Percentiles rank a stretch among this genome's conserved stretches.
Conservation (phyloP, 2,888 invertebrate species). For the Sacculina carcini region DNA sequence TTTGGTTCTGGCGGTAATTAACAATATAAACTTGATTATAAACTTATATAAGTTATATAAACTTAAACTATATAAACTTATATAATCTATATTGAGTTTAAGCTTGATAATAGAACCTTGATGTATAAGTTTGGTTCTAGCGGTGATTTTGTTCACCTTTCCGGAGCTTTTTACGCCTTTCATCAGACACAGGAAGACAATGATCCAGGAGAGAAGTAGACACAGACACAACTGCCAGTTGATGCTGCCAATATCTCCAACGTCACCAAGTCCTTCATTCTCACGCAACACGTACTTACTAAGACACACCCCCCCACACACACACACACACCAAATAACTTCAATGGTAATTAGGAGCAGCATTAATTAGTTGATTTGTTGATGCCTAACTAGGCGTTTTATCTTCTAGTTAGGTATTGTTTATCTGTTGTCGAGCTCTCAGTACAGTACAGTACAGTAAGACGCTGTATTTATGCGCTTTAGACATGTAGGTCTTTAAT, state of each 20-base stretch:
- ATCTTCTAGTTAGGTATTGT: no score
- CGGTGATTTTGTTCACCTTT: slow-evolving; percentile 17
- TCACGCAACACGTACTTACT: slow-evolving; percentile 14
- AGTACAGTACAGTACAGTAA: no score
- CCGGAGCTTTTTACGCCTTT: slow-evolving; percentile 19
- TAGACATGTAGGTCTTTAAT: no score
- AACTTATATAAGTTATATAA: no score
- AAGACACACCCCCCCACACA: slow-evolving; percentile 10
- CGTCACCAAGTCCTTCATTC: slow-evolving; percentile 13
- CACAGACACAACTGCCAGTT: slow-evolving; percentile 17
- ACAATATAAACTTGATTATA: no score
- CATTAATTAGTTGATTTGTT: no score
- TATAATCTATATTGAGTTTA: slow-evolving; percentile 3
- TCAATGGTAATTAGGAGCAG: not conserved
- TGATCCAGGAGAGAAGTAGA: slow-evolving; percentile 17
- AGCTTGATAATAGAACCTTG: not conserved
- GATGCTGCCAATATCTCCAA: slow-evolving; percentile 16
- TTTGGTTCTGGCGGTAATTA: no score
- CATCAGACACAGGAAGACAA: slow-evolving; percentile 18
- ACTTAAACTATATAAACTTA: no score
- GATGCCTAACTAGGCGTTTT: no score
- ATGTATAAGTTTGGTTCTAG: slow-evolving; percentile 1
- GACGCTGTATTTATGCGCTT: no score
- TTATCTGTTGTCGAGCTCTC: no score
- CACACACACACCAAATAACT: not conserved